Evolutionary conservation across 1,140 invertebrate species (phyloP).

Genomic region (Diprion similis): DNA sequence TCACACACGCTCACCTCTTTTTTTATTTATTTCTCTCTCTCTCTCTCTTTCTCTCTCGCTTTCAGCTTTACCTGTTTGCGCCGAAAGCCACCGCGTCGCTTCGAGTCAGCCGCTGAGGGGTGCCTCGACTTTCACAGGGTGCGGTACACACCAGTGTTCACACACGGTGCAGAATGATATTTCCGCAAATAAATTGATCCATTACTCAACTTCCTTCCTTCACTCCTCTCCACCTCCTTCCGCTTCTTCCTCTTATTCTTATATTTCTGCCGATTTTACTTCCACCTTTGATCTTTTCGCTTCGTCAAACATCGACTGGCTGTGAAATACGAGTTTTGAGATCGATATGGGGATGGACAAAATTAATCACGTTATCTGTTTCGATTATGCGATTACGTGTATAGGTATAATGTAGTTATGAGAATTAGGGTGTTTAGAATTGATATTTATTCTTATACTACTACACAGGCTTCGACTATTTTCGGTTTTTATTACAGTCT

Average conservation of each 20-base stretch:
- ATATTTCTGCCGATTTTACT: neutral
- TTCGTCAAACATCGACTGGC: too few relatives aligned
- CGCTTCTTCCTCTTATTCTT: constrained; percentile 11
- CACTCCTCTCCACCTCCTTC: constrained; percentile 9
- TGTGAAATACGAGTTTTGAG: too few relatives aligned
- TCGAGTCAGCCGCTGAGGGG: neutral
- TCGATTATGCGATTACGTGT: too few relatives aligned
- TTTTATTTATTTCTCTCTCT: neutral
- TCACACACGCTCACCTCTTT: neutral
- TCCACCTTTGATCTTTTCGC: neutral
- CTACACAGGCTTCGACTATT: too few relatives aligned
- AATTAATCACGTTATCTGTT: too few relatives aligned
- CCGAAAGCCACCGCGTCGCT: neutral
- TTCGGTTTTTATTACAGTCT: too few relatives aligned
- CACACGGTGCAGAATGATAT: constrained; percentile 34
- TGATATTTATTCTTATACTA: too few relatives aligned
- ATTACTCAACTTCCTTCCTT: constrained; percentile 48
- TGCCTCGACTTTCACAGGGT: neutral
- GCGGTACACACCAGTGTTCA: constrained; percentile 25
- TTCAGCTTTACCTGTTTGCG: too few relatives aligned
- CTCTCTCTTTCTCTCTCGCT: constrained; percentile 26
- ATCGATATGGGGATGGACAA: too few relatives aligned
- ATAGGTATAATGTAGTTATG: too few relatives aligned
- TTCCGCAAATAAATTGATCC: constrained; percentile 58
- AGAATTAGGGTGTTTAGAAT: too few relatives aligned